Evolutionary conservation across 2,113 vertebrate genomes (phyloP).

Genomic region (Nibea coibor): DNA sequence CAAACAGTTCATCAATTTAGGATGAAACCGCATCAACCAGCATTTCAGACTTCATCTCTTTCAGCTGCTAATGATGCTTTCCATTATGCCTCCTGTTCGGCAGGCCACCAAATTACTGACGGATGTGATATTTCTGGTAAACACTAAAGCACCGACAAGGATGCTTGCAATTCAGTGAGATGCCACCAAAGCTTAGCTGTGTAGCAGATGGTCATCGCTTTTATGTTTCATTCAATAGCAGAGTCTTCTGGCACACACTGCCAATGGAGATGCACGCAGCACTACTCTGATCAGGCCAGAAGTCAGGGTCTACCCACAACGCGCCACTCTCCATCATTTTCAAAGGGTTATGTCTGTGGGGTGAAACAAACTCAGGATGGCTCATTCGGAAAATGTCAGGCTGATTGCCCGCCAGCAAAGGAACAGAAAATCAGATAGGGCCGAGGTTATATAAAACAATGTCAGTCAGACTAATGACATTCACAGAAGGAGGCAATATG

Average conservation of each 20-base stretch:
- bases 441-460: slow-evolving; percentile 64
- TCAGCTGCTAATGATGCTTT: slow-evolving; percentile 46
- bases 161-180: slow-evolving; percentile 15
- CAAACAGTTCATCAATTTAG: slow-evolving; percentile 46
- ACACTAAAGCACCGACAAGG: slow-evolving; percentile 44
- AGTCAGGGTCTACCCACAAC: slow-evolving; percentile 38
- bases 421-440: slow-evolving; percentile 46
- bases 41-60: slow-evolving; percentile 29
- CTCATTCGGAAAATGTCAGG: slow-evolving; percentile 58
- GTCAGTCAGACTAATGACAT: slow-evolving; percentile 61
- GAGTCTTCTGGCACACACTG: slow-evolving; percentile 29
- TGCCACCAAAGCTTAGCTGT: slow-evolving; percentile 12
- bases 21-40: slow-evolving; percentile 34
- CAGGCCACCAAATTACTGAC: slow-evolving; percentile 48
- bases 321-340: slow-evolving; percentile 43
- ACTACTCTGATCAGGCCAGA: slow-evolving; percentile 31
- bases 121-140: slow-evolving; percentile 48
- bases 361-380: slow-evolving; percentile 50
- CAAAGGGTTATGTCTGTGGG: slow-evolving; percentile 41
- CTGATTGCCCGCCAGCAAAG: slow-evolving; percentile 32
- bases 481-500: slow-evolving; percentile 48
- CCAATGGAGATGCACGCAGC: slow-evolving; percentile 45
- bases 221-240: slow-evolving; percentile 29
- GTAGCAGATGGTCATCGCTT: slow-evolving; percentile 56
- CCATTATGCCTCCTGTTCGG: slow-evolving; percentile 32